phyloP scores from a whole-genome alignment of 2,797 vertebrate genomes.

The Sebastes matsubarae region DNA sequence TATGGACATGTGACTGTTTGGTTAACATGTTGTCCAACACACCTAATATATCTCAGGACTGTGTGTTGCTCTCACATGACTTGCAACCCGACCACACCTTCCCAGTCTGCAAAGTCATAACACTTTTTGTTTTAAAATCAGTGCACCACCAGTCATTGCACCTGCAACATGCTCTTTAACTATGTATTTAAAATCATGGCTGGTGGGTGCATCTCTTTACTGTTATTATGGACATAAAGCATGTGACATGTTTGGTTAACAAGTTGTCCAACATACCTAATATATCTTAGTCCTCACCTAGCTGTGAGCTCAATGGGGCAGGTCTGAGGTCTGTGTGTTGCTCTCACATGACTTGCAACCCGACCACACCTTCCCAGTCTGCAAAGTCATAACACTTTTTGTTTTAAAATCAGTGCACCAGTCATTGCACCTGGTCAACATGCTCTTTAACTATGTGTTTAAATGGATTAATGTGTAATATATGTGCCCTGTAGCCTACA shows the following conservation, averaged over 20 bases:
- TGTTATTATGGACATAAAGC: too few species aligned
- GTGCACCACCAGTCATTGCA: not conserved
- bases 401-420: constrained; percentile 20
- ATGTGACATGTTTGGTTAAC: too few species aligned
- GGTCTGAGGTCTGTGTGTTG: not conserved
- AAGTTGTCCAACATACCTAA: too few species aligned
- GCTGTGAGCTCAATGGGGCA: too few species aligned
- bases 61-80: constrained; percentile 51
- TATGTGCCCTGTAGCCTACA: not conserved
- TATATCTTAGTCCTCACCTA: not conserved
- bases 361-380: constrained; percentile 58
- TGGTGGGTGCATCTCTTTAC: too few species aligned
- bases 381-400: constrained; percentile 17
- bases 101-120: constrained; percentile 25
- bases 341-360: constrained; percentile 47
- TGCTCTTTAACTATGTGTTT: not conserved
- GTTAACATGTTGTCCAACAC: constrained; percentile 32
- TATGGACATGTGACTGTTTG: constrained; percentile 57
- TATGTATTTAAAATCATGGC: too few species aligned
- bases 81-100: constrained; percentile 56
- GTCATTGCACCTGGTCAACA: not conserved
- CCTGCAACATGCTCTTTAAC: not conserved
- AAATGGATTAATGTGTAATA: not conserved
- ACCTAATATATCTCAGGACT: constrained; percentile 18
- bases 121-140: constrained; percentile 17